phyloP scores from a whole-genome alignment of 2,113 vertebrate genomes.

The Phasianus colchicus region DNA sequence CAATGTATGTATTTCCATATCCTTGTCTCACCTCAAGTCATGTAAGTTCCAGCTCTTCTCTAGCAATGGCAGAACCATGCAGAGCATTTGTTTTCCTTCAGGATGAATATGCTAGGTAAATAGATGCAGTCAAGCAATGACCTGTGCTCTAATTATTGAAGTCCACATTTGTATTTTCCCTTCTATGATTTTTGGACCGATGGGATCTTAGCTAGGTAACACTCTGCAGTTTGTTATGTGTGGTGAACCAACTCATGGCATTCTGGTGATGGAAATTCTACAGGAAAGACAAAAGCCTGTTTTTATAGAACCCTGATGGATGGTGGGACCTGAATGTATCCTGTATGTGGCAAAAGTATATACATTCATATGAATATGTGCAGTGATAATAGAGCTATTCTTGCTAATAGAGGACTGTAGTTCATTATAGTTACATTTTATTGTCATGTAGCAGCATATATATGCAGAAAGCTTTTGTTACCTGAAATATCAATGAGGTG shows the following conservation, averaged over 20 bases:
- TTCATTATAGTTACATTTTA: not conserved
- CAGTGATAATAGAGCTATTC: constrained; percentile 50
- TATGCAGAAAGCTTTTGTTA: not conserved
- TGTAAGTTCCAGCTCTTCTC: not conserved
- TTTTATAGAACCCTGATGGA: constrained; percentile 26
- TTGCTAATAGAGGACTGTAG: constrained; percentile 44
- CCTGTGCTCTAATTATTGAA: not conserved
- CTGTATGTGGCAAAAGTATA: constrained; percentile 34
- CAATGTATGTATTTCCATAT: not conserved
- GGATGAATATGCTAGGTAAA: not conserved
- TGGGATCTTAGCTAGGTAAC: not conserved
- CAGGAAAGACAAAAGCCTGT: not conserved
- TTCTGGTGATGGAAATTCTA: not conserved
- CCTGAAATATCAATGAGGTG: not conserved
- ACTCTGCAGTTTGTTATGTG: not conserved
- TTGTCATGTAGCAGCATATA: constrained; percentile 12
- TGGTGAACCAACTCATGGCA: not conserved
- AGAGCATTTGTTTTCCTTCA: not conserved
- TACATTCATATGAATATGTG: not conserved
- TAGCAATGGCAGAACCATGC: not conserved
- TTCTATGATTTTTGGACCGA: not conserved
- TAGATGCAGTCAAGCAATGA: not conserved
- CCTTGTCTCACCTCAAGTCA: not conserved
- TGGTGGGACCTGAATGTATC: constrained; percentile 46
- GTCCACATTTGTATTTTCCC: not conserved